A percentile compares a stretch with the other conserved stretches of the same genome.
These are phyloP conservation scores for Melieria crassipennis DNA, from an alignment of 2,888 invertebrate species.

Conservation along the genomic window DNA sequence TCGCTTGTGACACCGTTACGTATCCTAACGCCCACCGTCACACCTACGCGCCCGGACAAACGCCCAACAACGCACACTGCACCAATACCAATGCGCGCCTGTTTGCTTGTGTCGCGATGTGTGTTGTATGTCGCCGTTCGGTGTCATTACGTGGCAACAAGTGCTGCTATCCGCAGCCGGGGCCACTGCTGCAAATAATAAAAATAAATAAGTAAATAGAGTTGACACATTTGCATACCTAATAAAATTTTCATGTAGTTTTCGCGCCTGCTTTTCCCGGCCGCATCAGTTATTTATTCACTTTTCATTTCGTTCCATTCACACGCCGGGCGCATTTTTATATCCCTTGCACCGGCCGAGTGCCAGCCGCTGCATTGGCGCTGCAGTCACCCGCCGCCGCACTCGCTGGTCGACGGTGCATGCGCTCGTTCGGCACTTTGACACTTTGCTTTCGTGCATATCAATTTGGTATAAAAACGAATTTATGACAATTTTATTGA, in stretches of 20 bases:
- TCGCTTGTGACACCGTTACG: too few relatives aligned
- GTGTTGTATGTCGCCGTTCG: constrained; percentile 2
- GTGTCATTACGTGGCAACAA: constrained; percentile 50
- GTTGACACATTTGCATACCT: constrained; percentile 63
- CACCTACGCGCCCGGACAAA: too few relatives aligned
- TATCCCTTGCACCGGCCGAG: background rate
- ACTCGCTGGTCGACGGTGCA: background rate
- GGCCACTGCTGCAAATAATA: constrained; percentile 40
- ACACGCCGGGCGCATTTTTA: constrained; percentile 13
- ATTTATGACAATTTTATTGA: constrained; percentile 60
- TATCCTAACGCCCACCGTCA: too few relatives aligned
- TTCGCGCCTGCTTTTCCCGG: constrained; percentile 38
- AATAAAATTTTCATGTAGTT: constrained; percentile 46
- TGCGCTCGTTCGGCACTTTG: constrained; percentile 18
- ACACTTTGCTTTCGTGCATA: constrained; percentile 34
- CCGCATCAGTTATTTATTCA: constrained; percentile 27
- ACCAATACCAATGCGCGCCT: constrained; percentile 8
- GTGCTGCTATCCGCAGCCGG: constrained; percentile 43
- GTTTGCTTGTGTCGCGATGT: background rate
- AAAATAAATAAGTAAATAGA: constrained; percentile 51
- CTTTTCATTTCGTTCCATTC: constrained; percentile 28
- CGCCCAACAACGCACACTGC: background rate
- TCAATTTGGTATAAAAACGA: constrained; percentile 45
- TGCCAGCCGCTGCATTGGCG: background rate
- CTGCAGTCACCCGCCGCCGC: background rate